Evolutionary conservation across 2,888 invertebrate species (phyloP).

Genomic region (Noctua fimbriata): DNA sequence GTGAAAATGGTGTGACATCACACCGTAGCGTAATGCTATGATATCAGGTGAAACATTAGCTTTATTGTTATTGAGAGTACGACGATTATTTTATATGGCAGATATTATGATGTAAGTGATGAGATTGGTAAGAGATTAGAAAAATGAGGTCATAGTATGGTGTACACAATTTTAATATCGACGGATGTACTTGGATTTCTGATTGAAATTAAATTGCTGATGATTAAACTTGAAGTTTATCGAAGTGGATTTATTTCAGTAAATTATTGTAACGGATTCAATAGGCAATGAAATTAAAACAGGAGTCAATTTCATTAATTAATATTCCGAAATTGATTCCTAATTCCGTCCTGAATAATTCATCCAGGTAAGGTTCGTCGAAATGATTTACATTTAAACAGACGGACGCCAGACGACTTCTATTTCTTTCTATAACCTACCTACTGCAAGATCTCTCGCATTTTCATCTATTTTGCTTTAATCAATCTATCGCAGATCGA

Average conservation of each 20-base stretch:
- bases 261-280: conserved; percentile 29
- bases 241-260: conserved; percentile 3
- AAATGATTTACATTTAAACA: conserved; percentile 41
- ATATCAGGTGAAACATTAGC: conserved; percentile 22
- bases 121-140: conserved; percentile 28
- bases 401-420: background rate
- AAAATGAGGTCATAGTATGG: conserved; percentile 18
- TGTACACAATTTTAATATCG: background rate
- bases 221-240: background rate
- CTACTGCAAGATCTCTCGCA: background rate
- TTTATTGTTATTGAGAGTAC: conserved; percentile 38
- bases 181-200: background rate
- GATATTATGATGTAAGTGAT: conserved; percentile 31
- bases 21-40: conserved; percentile 66
- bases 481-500: background rate
- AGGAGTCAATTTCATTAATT: conserved; percentile 52
- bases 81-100: conserved; percentile 38
- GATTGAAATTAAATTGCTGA: background rate
- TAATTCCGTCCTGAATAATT: conserved; percentile 55
- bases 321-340: conserved; percentile 56
- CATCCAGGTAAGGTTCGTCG: conserved; percentile 35
- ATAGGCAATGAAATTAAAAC: conserved; percentile 38
- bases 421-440: background rate
- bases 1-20: conserved; percentile 69
- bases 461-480: background rate